phyloP scores from a whole-genome alignment of 2,888 invertebrate genomes.

The Malthinus seriepunctatus region DNA sequence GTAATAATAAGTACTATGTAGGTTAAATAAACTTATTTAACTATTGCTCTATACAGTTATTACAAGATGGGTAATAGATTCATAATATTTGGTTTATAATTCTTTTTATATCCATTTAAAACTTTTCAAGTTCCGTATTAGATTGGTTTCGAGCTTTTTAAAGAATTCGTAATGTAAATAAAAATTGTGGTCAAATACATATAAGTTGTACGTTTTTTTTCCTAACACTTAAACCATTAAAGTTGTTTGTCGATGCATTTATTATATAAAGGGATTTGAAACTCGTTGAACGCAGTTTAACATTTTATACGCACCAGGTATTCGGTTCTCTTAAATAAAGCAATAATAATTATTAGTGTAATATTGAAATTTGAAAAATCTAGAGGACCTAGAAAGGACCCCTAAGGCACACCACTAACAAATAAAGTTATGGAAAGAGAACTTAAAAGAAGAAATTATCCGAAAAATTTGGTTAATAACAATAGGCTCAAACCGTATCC shows the following conservation, averaged over 20 bases:
- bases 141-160: slow-evolving; percentile 34
- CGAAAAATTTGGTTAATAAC: too few species aligned
- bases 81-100: background rate
- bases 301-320: too few species aligned
- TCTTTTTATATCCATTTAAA: slow-evolving; percentile 11
- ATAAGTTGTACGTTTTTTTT: slow-evolving; percentile 44
- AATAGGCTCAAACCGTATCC: too few species aligned
- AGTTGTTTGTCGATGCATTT: slow-evolving; percentile 52
- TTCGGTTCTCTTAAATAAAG: too few species aligned
- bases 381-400: too few species aligned
- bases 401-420: too few species aligned
- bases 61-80: background rate
- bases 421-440: too few species aligned
- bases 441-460: too few species aligned
- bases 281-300: too few species aligned
- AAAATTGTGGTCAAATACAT: slow-evolving; percentile 45
- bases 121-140: slow-evolving; percentile 12
- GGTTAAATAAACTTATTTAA: background rate
- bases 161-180: slow-evolving; percentile 46
- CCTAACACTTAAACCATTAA: slow-evolving; percentile 50
- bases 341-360: too few species aligned
- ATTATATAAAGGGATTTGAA: slow-evolving; percentile 24
- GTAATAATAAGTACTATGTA: background rate
- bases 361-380: too few species aligned
- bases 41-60: slow-evolving; percentile 3